These are phyloP conservation scores for Axis porcinus DNA, from an alignment of 2,113 vertebrate species.

Conservation along the genomic window DNA sequence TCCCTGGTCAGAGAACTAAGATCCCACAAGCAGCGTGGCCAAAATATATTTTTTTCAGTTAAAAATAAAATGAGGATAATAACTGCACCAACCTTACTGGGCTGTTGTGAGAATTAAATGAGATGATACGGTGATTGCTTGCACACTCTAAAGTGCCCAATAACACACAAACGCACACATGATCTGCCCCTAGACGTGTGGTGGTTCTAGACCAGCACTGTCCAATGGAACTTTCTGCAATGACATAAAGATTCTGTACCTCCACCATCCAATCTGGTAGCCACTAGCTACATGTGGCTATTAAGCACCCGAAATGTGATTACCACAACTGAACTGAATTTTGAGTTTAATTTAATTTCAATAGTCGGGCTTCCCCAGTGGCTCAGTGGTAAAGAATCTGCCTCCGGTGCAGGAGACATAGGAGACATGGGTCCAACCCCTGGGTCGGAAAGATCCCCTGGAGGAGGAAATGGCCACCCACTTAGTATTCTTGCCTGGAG, in stretches of 20 bases:
- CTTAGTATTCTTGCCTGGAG: background rate
- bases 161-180: background rate
- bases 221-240: background rate
- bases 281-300: background rate
- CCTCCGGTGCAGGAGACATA: background rate
- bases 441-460: background rate
- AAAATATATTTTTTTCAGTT: background rate
- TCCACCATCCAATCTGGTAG: background rate
- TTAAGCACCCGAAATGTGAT: background rate
- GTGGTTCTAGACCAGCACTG: background rate
- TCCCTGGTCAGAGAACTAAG: background rate
- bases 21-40: background rate
- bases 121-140: background rate
- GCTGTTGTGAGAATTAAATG: background rate
- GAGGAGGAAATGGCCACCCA: background rate
- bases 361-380: background rate
- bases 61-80: background rate
- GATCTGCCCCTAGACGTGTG: background rate
- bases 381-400: background rate
- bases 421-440: background rate
- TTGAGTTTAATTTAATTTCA: background rate
- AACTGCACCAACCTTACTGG: background rate
- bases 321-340: background rate
- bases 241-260: background rate
- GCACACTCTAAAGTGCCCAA: background rate